Conservation (phyloP, 2,113 vertebrate genomes). For the Seriola rivoliana region DNA sequence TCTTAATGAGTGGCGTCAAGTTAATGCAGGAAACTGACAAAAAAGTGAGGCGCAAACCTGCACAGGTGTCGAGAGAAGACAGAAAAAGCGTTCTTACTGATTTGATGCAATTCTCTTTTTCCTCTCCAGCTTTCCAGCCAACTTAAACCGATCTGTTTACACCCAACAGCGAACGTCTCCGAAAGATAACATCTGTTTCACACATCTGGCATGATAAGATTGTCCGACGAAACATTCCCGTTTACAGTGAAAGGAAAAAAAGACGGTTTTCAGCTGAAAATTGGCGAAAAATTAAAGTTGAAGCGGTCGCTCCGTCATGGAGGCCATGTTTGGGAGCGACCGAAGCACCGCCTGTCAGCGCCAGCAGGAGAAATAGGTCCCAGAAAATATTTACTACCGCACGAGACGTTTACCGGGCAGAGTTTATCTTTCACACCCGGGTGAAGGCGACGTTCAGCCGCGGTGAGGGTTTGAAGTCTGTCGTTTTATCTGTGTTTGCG, state of each 20-base stretch:
- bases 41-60: neutral
- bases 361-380: constrained; percentile 82
- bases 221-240: constrained; percentile 73
- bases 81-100: constrained; percentile 79
- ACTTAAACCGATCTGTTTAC: constrained; percentile 80
- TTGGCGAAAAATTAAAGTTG: constrained; percentile 85
- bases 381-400: constrained; percentile 3
- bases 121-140: constrained; percentile 84
- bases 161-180: constrained; percentile 77
- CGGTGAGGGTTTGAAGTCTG: accelerated
- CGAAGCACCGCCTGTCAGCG: constrained; percentile 85
- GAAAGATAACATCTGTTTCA: constrained; percentile 64
- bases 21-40: too few relatives aligned
- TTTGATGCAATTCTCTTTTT: constrained; percentile 85
- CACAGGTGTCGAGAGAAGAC: constrained; percentile 16
- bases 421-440: accelerated
- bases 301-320: constrained; percentile 87
- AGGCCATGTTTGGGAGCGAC: constrained; percentile 89
- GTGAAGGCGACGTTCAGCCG: accelerated
- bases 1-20: neutral
- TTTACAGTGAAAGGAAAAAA: constrained; percentile 42
- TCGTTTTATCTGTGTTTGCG: accelerated
- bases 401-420: accelerated
- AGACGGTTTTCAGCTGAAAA: constrained; percentile 67
- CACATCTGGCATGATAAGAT: constrained; percentile 38